Conservation (phyloP, 2,888 invertebrate genomes). For the Eurois occulta region DNA sequence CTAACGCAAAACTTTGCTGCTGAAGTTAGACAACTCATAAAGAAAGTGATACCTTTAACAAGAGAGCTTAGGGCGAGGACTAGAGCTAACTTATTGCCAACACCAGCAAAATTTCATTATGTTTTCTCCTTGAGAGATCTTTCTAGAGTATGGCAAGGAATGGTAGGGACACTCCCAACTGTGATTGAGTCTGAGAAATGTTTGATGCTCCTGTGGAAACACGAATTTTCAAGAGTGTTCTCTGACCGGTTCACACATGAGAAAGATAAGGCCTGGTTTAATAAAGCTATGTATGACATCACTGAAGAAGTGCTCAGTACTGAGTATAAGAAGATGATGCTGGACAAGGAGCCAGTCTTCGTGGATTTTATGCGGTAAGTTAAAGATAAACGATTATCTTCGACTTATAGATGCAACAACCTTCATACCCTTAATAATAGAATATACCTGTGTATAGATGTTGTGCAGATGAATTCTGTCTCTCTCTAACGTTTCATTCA, state of each 20-base stretch:
- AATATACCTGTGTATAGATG: not conserved
- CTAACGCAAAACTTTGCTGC: slow-evolving; percentile 95
- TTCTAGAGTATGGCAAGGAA: slow-evolving; percentile 99
- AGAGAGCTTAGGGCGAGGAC: slow-evolving; percentile 97
- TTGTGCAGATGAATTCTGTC: not conserved
- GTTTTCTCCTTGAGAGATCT: slow-evolving; percentile 98
- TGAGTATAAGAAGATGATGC: slow-evolving; percentile 93
- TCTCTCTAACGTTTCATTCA: not conserved
- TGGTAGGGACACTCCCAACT: slow-evolving; percentile 97
- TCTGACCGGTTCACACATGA: slow-evolving; percentile 95
- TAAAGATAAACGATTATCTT: not conserved
- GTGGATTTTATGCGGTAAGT: slow-evolving; percentile 97
- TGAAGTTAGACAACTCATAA: slow-evolving; percentile 95
- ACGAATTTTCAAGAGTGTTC: slow-evolving; percentile 96
- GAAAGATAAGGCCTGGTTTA: slow-evolving; percentile 96
- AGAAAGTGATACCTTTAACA: slow-evolving; percentile 96
- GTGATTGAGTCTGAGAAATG: slow-evolving; percentile 96
- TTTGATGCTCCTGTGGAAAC: slow-evolving; percentile 97
- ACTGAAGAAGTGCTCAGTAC: slow-evolving; percentile 93
- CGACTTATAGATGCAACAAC: not conserved
- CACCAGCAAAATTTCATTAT: slow-evolving; percentile 99
- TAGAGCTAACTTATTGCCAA: slow-evolving; percentile 95
- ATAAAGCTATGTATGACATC: slow-evolving; percentile 93
- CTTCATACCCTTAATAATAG: not conserved
- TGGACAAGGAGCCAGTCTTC: slow-evolving; percentile 94